Evolutionary conservation across 2,113 vertebrate genomes (phyloP).

Genomic region (Corythornis madagascariensis): DNA sequence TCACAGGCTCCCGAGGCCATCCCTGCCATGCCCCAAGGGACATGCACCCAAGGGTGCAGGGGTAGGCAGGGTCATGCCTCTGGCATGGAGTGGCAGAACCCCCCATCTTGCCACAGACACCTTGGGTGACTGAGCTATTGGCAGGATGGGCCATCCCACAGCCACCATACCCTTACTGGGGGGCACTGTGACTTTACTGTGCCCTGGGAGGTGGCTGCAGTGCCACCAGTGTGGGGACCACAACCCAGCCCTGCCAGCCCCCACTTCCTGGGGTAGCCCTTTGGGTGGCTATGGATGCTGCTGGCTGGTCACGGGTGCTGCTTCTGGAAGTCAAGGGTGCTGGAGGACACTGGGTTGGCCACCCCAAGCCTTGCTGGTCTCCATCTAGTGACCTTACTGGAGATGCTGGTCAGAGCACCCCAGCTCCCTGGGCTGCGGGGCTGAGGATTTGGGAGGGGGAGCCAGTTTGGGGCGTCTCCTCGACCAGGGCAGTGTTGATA

Average conservation of each 20-base stretch:
- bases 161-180: fast-evolving
- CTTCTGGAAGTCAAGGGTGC: fast-evolving
- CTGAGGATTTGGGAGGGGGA: neutral
- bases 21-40: neutral
- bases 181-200: neutral
- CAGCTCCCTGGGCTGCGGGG: neutral
- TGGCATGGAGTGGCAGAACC: neutral
- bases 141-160: neutral
- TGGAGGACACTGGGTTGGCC: neutral
- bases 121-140: neutral
- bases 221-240: neutral
- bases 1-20: neutral
- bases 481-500: slow-evolving; percentile 7
- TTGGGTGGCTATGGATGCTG: neutral
- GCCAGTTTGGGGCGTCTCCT: neutral
- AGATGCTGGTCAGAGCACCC: neutral
- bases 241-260: neutral
- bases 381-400: neutral
- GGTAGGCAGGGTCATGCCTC: fast-evolving
- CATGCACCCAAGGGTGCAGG: neutral
- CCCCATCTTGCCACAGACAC: neutral
- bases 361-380: neutral
- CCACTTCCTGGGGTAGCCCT: neutral
- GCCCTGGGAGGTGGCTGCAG: fast-evolving
- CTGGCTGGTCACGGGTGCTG: neutral